Percentiles rank a stretch among this genome's conserved stretches.
Evolutionary conservation across 2,113 vertebrate genomes (phyloP).

Genomic region (Crotalus tigris): DNA sequence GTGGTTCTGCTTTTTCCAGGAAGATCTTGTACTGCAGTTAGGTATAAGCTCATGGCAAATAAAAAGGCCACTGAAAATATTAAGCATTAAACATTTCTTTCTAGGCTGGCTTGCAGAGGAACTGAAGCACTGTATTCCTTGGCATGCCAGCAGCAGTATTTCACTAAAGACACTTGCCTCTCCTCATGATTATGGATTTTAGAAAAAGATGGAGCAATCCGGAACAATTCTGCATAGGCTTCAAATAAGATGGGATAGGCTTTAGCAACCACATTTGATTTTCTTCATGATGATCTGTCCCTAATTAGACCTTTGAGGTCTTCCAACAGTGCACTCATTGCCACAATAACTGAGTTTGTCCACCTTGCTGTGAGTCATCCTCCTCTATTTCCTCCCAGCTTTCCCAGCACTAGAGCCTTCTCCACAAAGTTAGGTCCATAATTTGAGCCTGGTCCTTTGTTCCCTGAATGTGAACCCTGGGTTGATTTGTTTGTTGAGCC

Average conservation of each 20-base stretch:
- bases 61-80: not conserved
- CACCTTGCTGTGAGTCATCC: not conserved
- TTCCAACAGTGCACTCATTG: not conserved
- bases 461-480: not conserved
- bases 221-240: not conserved
- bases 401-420: not conserved
- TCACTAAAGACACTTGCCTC: not conserved
- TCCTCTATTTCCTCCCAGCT: not conserved
- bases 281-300: not conserved
- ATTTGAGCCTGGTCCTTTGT: not conserved
- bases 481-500: not conserved
- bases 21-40: not conserved
- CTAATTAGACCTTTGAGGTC: not conserved
- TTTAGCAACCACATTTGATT: not conserved
- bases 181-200: not conserved
- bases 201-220: not conserved
- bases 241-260: not conserved
- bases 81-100: not conserved
- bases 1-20: not conserved
- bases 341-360: not conserved
- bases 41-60: not conserved
- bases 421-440: not conserved
- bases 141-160: not conserved
- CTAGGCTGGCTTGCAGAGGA: not conserved
- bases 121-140: not conserved